Evolutionary conservation across 2,888 invertebrate genomes (phyloP).

Genomic region (Scrobipalpa atriplicella): DNA sequence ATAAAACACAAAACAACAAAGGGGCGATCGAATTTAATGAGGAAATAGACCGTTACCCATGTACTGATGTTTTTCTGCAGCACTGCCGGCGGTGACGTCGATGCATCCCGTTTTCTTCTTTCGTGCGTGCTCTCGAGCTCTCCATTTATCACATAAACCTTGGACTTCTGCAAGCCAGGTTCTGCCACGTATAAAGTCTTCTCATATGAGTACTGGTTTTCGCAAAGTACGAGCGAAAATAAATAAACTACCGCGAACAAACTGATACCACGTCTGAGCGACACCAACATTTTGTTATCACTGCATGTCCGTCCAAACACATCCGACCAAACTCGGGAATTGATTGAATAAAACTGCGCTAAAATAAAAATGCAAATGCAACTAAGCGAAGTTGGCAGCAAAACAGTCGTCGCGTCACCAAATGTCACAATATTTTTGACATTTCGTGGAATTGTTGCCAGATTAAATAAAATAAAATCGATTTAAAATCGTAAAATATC

Average conservation of each 20-base stretch:
- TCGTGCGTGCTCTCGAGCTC: slow-evolving; percentile 46
- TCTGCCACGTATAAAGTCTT: slow-evolving; percentile 68
- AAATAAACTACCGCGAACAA: slow-evolving; percentile 59
- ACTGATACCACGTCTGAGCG: slow-evolving; percentile 61
- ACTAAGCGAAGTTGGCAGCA: slow-evolving; percentile 32
- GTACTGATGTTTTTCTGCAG: slow-evolving; percentile 72
- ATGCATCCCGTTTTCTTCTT: slow-evolving; percentile 70
- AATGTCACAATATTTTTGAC: too few species aligned
- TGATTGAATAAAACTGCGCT: slow-evolving; percentile 54
- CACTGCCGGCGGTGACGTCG: slow-evolving; percentile 55
- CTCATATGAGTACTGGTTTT: slow-evolving; percentile 57
- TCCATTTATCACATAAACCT: slow-evolving; percentile 57
- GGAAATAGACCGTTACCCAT: slow-evolving; percentile 71
- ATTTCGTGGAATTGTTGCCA: too few species aligned
- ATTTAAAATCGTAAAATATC: too few species aligned
- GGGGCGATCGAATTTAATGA: slow-evolving; percentile 56
- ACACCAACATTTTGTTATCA: slow-evolving; percentile 76
- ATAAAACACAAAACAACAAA: slow-evolving; percentile 50
- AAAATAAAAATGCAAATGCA: slow-evolving; percentile 11
- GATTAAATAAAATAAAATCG: too few species aligned
- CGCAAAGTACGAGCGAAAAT: slow-evolving; percentile 55
- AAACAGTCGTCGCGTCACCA: neutral
- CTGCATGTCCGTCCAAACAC: slow-evolving; percentile 64
- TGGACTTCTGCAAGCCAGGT: slow-evolving; percentile 44
- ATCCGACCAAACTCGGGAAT: slow-evolving; percentile 53